Base-by-base conservation (phyloP, 2,888 invertebrate genomes). In the Epicampocera succincta region DNA sequence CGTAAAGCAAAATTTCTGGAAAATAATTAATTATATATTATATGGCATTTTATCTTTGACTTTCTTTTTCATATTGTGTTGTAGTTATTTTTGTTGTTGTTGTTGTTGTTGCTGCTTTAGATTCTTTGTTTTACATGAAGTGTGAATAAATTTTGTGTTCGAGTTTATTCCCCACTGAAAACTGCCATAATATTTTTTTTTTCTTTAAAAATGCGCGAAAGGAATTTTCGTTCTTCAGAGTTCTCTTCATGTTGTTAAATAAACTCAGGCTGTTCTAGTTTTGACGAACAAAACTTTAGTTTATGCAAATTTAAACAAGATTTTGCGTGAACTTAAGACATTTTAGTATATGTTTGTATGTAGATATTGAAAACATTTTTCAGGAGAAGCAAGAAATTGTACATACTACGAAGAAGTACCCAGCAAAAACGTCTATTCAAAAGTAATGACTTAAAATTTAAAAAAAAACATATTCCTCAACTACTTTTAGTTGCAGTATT, bases 61-160 rank as follows among this genome's bases (percentile, higher is more conserved):
- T 50, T 66, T 50, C 42, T 60, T 60, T 50, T 50, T 60, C 15
- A 40, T 3, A n/a, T 60, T 48, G 42, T 19, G 48, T 4, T 33
- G 33, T 33, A 25, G 25, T 33, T 12, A 12, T 33, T 15, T 54
- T 29, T 42, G 29, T 42, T 72, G n/a, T n/a, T n/a, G n/a, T n/a
- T n/a, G n/a, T n/a, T n/a, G n/a, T n/a, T n/a, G n/a, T 44, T 63
- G 42, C 15, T 19, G 6, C 19, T 40, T 42, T 25, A 11, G 15
- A 19, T 33, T 6, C 12, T 42, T 21, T 65, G 11, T 40, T 21
- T 54, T 40, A 40, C 44, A 38, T 54, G 15, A 69, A 71, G 77
- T 71, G 77, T 48, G 40, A 63, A 77, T 77, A 75, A 75, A 75
- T 68, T n/a, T 50, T 75, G 29, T 56, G 46, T 46, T 54, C 15